Evolutionary conservation across 2,113 vertebrate species (phyloP), one percentile per base, ranked within the genome.

Genomic region (Talpa occidentalis): DNA sequence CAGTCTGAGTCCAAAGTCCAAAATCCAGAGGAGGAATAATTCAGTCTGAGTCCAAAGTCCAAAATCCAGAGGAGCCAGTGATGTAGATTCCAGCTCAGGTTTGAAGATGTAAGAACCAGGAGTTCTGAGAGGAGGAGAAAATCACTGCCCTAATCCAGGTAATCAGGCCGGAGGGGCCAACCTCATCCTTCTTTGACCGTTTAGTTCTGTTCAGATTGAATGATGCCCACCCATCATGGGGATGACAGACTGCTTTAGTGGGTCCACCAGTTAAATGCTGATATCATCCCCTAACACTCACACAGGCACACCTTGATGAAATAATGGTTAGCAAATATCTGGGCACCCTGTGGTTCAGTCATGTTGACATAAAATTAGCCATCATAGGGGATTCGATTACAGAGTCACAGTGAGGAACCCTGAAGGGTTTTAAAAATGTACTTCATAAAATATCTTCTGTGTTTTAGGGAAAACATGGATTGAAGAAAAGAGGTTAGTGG

Each of bases 401-500:
- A 72, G 47, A 92, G 32, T 70, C 79, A 35, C n/a, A 79, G 17
- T n/a, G 16, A 88, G 52, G 66, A 86, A 37, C 24, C 16, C 8
- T 87, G 80, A 62, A 72, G 24, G 19, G 15, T 56, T 95, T 80
- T 88, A 49, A 35, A 85, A 88, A 80, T 26, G 8, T 12, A 37
- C 15, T 76, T 87, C 37, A 30, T 90, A 42, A 88, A 88, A 72
- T 89, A 47, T 62, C 35, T 60, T 93, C 2, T 59, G 26, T 93
- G 26, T 84, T 54, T 93, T 88, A 80, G 66, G 40, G 81, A n/a
- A 88, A 76, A 32, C 14, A n/a, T 30, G 22, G 35, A 44, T 80
- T 90, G 15, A 42, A 77, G 44, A 74, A 44, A 73, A 90, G 85
- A 81, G n/a, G 77, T 83, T 52, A 70, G 59, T 90, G 8, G 10